phyloP scores from a whole-genome alignment of 2,888 invertebrate genomes.

The Alloplasta piceator region DNA sequence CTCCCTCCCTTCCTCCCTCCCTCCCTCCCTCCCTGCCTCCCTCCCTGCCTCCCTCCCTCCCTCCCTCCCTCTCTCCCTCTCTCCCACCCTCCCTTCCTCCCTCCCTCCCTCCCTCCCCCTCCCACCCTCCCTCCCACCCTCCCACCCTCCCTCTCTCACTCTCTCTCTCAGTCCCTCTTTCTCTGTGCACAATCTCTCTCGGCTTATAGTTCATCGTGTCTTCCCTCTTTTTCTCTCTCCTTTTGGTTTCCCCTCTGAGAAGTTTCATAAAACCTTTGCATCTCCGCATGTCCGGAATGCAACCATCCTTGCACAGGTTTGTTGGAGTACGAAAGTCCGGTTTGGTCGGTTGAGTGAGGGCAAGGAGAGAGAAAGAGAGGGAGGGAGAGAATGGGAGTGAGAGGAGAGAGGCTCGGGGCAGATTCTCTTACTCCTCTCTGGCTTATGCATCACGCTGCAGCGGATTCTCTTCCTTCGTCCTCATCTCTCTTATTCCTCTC shows the following conservation, averaged over 20 bases:
- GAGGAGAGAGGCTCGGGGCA: slow-evolving; percentile 63
- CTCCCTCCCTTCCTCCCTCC: no score
- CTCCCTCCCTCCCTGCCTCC: no score
- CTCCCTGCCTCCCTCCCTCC: no score
- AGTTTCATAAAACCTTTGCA: slow-evolving; percentile 68
- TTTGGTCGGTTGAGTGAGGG: slow-evolving; percentile 68
- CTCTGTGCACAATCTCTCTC: slow-evolving; percentile 12
- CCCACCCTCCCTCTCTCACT: no score
- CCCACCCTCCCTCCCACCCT: no score
- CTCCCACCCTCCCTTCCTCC: no score
- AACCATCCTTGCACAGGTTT: slow-evolving; percentile 70
- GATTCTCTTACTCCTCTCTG: slow-evolving; percentile 64
- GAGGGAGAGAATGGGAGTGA: slow-evolving; percentile 17
- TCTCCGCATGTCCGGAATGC: slow-evolving; percentile 70
- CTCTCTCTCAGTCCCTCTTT: background rate
- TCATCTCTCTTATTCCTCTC: slow-evolving; percentile 34
- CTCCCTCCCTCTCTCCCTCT: no score
- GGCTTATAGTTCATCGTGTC: background rate
- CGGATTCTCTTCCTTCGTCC: slow-evolving; percentile 55
- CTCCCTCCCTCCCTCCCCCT: no score
- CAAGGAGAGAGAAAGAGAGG: slow-evolving; percentile 35
- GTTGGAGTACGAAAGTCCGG: slow-evolving; percentile 71
- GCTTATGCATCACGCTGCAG: slow-evolving; percentile 46
- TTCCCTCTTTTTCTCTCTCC: slow-evolving; percentile 45
- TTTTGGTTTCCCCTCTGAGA: slow-evolving; percentile 44